These are phyloP conservation scores for Sitobion miscanthi DNA, from an alignment of 1,140 invertebrate genomes.

Conservation along the genomic window DNA sequence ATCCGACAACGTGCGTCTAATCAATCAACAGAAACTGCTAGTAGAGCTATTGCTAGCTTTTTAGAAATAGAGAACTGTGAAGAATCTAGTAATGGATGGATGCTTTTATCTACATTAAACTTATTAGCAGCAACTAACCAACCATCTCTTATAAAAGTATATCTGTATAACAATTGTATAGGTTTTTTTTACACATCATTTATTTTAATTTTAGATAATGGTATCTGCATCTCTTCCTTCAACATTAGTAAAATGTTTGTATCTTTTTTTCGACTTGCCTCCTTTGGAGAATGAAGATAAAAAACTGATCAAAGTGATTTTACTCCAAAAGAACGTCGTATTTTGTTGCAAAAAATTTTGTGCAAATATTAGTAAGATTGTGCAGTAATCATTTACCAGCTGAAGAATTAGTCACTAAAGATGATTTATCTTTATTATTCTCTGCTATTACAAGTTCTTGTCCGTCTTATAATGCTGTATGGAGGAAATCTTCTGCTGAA, in stretches of 20 bases:
- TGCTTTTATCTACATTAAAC: slow-evolving; percentile 90
- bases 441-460: slow-evolving; percentile 96
- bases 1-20: slow-evolving; percentile 92
- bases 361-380: slow-evolving; percentile 90
- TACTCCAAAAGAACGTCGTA: slow-evolving; percentile 86
- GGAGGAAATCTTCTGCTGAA: slow-evolving; percentile 96
- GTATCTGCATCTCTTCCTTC: slow-evolving; percentile 94
- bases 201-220: slow-evolving; percentile 77
- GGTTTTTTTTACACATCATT: not conserved
- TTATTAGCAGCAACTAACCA: slow-evolving; percentile 84
- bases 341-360: slow-evolving; percentile 94
- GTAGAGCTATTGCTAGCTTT: slow-evolving; percentile 94
- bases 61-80: slow-evolving; percentile 91
- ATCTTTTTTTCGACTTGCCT: slow-evolving; percentile 97
- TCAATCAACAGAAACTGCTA: slow-evolving; percentile 93
- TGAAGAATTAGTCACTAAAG: slow-evolving; percentile 94
- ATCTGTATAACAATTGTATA: slow-evolving; percentile 36
- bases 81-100: slow-evolving; percentile 96
- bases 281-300: slow-evolving; percentile 81
- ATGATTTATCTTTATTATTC: slow-evolving; percentile 94
- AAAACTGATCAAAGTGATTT: slow-evolving; percentile 76
- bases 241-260: slow-evolving; percentile 97
- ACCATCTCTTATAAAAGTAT: slow-evolving; percentile 71
- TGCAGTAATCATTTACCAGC: slow-evolving; percentile 91
- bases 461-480: slow-evolving; percentile 88